Conservation (phyloP, 1,140 invertebrate genomes). For the Bombus impatiens region DNA sequence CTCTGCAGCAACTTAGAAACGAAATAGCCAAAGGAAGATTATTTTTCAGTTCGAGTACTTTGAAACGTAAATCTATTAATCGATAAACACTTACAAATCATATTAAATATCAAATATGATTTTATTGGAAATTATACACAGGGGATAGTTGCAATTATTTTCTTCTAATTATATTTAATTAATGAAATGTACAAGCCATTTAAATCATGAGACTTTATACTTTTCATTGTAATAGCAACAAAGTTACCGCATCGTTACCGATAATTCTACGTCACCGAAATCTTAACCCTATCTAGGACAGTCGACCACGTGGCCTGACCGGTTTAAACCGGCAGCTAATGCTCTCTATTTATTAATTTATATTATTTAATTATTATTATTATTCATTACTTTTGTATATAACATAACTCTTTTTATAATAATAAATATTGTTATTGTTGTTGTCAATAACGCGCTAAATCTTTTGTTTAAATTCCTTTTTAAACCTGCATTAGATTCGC, state of each 20-base stretch:
- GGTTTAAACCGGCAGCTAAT: constrained; percentile 34
- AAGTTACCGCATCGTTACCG: constrained; percentile 31
- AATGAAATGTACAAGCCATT: background rate
- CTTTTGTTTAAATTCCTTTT: constrained; percentile 19
- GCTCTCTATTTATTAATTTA: constrained; percentile 47
- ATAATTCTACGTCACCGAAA: constrained; percentile 50
- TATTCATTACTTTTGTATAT: constrained; percentile 35
- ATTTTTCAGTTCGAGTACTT: background rate
- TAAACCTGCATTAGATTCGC: constrained; percentile 29
- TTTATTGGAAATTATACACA: background rate
- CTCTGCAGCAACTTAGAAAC: too few relatives aligned
- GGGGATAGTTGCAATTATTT: too few relatives aligned
- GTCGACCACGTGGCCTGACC: constrained; percentile 59
- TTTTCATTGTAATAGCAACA: background rate
- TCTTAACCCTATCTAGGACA: constrained; percentile 72
- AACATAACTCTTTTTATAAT: constrained; percentile 43
- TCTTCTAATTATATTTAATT: background rate
- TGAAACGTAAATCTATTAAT: background rate
- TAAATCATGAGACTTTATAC: background rate
- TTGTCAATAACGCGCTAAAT: constrained; percentile 37
- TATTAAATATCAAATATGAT: background rate
- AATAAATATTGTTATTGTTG: constrained; percentile 42
- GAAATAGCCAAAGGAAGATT: too few relatives aligned
- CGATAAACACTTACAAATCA: background rate
- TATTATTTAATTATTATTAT: constrained; percentile 45